These are phyloP conservation scores for Phalacrocorax carbo DNA, from an alignment of 2,113 vertebrate species.

Conservation along the genomic window DNA sequence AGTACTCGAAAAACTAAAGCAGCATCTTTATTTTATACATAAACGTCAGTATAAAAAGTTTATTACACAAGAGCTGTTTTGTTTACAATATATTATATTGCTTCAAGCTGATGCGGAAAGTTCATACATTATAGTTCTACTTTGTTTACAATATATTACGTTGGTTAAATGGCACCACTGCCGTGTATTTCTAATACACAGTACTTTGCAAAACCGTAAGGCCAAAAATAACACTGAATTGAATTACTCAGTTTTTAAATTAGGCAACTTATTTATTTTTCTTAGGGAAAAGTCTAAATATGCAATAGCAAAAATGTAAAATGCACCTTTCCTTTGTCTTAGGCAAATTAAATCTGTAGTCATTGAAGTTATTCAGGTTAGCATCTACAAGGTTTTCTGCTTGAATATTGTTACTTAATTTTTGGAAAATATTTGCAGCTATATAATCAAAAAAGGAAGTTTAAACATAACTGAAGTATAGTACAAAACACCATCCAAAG, in stretches of 20 bases:
- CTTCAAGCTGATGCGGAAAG: conserved; percentile 72
- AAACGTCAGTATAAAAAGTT: conserved; percentile 75
- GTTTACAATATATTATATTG: conserved; percentile 82
- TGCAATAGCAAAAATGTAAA: neutral
- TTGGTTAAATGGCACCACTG: conserved; percentile 59
- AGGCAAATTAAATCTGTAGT: neutral
- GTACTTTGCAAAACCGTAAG: conserved; percentile 36
- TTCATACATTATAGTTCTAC: conserved; percentile 67
- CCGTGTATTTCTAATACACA: conserved; percentile 51
- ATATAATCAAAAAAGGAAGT: conserved; percentile 38
- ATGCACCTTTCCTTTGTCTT: neutral
- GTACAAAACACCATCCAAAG: conserved; percentile 69
- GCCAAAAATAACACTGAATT: neutral
- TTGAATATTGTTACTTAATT: neutral
- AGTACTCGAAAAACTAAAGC: conserved; percentile 66
- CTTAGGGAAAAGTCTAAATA: neutral
- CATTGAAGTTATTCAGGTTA: neutral
- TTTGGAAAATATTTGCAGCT: conserved; percentile 54
- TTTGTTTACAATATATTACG: conserved; percentile 76
- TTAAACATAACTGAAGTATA: conserved; percentile 62
- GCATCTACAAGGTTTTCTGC: neutral
- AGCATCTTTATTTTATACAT: conserved; percentile 77
- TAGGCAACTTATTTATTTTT: neutral
- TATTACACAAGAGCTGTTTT: conserved; percentile 73
- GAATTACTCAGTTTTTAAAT: neutral